Conservation (phyloP, 2,797 vertebrate species). For the Phyllotis vaccarum region DNA sequence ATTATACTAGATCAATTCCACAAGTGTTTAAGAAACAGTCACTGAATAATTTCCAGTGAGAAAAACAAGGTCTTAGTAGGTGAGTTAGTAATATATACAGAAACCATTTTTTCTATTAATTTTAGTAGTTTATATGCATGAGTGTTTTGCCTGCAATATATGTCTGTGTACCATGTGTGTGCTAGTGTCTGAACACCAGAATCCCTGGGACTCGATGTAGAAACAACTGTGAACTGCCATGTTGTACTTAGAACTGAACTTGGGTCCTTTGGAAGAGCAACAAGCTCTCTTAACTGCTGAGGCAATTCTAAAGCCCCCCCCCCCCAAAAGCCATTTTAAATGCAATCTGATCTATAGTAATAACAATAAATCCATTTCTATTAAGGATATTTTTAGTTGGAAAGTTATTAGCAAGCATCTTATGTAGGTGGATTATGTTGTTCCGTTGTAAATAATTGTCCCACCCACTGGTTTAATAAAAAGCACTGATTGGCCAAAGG, state of each 20-base stretch:
- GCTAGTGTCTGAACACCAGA: not conserved
- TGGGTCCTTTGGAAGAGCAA: not conserved
- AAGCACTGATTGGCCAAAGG: too few species aligned
- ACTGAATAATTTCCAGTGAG: not conserved
- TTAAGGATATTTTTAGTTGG: not conserved
- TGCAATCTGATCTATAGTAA: conserved; percentile 20
- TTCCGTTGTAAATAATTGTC: too few species aligned
- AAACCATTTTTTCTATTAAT: not conserved
- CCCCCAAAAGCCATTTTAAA: not conserved
- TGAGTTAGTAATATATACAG: not conserved
- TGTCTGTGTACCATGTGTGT: not conserved
- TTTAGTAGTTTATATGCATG: not conserved
- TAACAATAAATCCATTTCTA: conserved; percentile 47
- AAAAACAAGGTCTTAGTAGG: not conserved
- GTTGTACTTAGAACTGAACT: not conserved
- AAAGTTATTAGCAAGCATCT: not conserved
- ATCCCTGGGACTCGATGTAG: not conserved
- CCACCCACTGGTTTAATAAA: too few species aligned
- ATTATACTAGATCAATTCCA: conserved; percentile 8
- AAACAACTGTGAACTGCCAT: not conserved
- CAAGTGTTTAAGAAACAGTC: not conserved
- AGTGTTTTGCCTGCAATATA: not conserved
- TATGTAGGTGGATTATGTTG: too few species aligned
- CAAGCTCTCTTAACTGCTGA: not conserved
- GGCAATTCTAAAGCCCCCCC: not conserved